Evolutionary conservation across 2,888 invertebrate species (phyloP).

Genomic region (Heliothis peltigera): DNA sequence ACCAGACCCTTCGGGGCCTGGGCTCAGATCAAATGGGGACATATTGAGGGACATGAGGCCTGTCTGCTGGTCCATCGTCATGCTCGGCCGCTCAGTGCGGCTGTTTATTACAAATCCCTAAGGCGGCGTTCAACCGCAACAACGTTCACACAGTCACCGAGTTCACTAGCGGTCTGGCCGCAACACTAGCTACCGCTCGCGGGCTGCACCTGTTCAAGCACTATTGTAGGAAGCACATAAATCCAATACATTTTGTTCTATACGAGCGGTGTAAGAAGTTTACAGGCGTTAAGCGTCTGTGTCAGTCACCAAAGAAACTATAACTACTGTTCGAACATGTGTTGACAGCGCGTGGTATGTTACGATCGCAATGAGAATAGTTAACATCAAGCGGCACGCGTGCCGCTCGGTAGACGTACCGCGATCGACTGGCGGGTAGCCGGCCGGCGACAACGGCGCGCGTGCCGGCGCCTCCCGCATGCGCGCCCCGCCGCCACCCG

Average conservation of each 20-base stretch:
- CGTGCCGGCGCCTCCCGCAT: slow-evolving; percentile 89
- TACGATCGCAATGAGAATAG: slow-evolving; percentile 81
- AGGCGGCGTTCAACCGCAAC: slow-evolving; percentile 87
- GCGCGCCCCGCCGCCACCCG: slow-evolving; percentile 87
- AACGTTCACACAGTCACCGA: slow-evolving; percentile 89
- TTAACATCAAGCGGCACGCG: slow-evolving; percentile 75
- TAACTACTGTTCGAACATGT: slow-evolving; percentile 70
- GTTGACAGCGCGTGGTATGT: slow-evolving; percentile 81
- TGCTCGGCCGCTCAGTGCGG: slow-evolving; percentile 88
- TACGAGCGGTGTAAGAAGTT: slow-evolving; percentile 64
- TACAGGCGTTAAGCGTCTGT: slow-evolving; percentile 68
- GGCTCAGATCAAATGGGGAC: slow-evolving; percentile 95
- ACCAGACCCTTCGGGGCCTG: slow-evolving; percentile 93
- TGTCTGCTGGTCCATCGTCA: slow-evolving; percentile 95
- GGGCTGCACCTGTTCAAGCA: slow-evolving; percentile 88
- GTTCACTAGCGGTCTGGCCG: slow-evolving; percentile 89
- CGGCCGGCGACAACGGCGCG: slow-evolving; percentile 87
- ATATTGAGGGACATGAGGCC: slow-evolving; percentile 96
- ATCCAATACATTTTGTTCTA: slow-evolving; percentile 88
- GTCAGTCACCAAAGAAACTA: slow-evolving; percentile 69
- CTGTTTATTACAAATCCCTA: slow-evolving; percentile 84
- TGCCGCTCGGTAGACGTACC: slow-evolving; percentile 81
- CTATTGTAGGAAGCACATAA: slow-evolving; percentile 84
- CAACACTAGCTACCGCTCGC: slow-evolving; percentile 88
- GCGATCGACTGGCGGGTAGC: slow-evolving; percentile 88